A percentile compares a stretch with the other conserved stretches of the same genome.
Conservation (phyloP, 2,888 invertebrate species). For the Mythimna vitellina region DNA sequence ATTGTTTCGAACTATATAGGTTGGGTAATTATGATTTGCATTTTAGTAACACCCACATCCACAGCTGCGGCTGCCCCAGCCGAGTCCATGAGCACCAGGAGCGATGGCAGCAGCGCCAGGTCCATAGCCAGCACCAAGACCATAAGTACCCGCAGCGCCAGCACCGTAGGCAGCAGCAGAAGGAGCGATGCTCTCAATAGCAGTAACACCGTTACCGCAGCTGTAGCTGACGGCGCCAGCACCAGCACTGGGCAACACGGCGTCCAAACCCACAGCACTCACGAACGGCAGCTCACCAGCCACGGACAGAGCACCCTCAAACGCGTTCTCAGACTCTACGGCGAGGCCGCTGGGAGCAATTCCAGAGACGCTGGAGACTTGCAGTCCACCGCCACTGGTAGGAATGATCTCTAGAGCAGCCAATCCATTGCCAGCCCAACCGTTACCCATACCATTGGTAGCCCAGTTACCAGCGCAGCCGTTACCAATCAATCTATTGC, state of each 20-base stretch:
- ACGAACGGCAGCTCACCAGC: conserved; percentile 76
- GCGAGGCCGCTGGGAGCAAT: conserved; percentile 16
- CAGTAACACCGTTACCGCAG: conserved; percentile 69
- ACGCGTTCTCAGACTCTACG: conserved; percentile 17
- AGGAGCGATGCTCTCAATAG: conserved; percentile 35
- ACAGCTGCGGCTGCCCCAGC: conserved; percentile 25
- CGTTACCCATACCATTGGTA: too few relatives aligned
- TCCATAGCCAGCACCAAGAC: conserved; percentile 17
- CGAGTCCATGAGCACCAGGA: conserved; percentile 4
- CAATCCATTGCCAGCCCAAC: neutral
- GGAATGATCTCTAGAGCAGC: conserved; percentile 12
- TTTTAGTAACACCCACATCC: conserved; percentile 22
- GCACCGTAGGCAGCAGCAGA: conserved; percentile 13
- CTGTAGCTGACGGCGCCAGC: conserved; percentile 71
- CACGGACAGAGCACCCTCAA: conserved; percentile 68
- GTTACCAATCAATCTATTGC: neutral
- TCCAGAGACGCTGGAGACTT: conserved; percentile 20
- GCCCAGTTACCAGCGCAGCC: too few relatives aligned
- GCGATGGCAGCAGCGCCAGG: conserved; percentile 1
- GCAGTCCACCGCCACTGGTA: conserved; percentile 19
- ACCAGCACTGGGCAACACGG: conserved; percentile 72
- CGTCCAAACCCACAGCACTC: conserved; percentile 73
- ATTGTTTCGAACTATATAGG: neutral
- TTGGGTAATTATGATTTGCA: neutral
- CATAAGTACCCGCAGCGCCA: conserved; percentile 13